Evolutionary conservation across 2,113 vertebrate genomes (phyloP), one percentile per base, ranked within the genome.

Genomic region (Phocoena sinus): DNA sequence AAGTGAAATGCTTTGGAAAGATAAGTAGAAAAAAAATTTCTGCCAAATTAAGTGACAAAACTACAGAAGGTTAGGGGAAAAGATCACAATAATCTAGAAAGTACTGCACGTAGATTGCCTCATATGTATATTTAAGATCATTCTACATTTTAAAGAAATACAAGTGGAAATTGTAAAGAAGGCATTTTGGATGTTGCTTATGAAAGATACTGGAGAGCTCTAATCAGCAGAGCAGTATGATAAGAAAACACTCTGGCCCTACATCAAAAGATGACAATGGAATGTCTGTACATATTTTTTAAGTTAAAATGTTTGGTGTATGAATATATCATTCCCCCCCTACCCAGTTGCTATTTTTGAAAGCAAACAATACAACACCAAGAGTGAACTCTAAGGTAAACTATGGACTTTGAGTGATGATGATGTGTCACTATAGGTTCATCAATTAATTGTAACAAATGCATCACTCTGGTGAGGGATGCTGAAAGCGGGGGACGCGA

Each of bases 21-120:
- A 67, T 38, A 73, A 74, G 8, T 23, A 74, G 50, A 96, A 97
- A 84, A 62, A 82, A 36, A 6, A 65, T 76, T 53, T 79, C 79
- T 96, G 68, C 8, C 88, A 90, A 95, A 87, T 58, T 68, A 93
- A 92, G 80, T 50, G 62, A 86, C 17, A 65, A 50, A 94, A 80
- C 36, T 62, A 71, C 38, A 84, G n/a, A 89, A 83, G 28, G 31
- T 67, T 38, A 67, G 18, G 6, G 8, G 2, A 25, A 33, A 74
- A n/a, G 50, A 93, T 25, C 53, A 88, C 25, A 68, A 38, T 38
- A 62, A 58, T 91, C 53, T 67, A 60, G 53, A 68, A 93, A 96
- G 17, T 53, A 36, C 14, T 33, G 7, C 26, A 85, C 3, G n/a
- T 60, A 53, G 44, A 47, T 83, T 50, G 7, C 31, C 26, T 91